Percentiles rank a stretch among this genome's conserved stretches.
Evolutionary conservation across 2,113 vertebrate species (phyloP).

Genomic region (Aramus guarauna): DNA sequence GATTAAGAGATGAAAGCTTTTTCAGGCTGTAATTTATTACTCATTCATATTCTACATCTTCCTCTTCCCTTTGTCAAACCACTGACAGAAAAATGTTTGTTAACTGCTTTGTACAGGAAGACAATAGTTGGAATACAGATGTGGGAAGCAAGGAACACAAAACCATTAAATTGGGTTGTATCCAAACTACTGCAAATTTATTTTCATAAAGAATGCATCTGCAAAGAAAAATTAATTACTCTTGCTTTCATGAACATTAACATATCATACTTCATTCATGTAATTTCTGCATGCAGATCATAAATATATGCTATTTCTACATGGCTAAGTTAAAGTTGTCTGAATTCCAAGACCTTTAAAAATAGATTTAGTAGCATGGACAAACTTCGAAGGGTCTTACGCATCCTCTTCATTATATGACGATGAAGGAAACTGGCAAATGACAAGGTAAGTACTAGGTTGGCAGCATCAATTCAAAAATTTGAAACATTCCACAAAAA

Average conservation of each 20-base stretch:
- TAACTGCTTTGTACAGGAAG: neutral
- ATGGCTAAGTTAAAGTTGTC: neutral
- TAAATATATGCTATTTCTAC: neutral
- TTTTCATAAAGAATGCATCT: neutral
- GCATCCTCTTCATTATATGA: neutral
- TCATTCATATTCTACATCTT: neutral
- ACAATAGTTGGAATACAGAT: neutral
- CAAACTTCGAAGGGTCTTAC: neutral
- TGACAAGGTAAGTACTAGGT: neutral
- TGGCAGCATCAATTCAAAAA: neutral
- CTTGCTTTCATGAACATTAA: neutral
- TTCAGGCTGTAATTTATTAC: neutral
- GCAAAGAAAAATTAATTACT: neutral
- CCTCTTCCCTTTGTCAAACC: neutral
- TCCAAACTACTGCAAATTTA: neutral
- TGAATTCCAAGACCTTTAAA: neutral
- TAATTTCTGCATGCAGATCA: neutral
- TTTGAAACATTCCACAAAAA: neutral
- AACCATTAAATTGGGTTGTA: neutral
- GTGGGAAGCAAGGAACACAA: neutral
- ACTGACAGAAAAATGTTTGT: neutral
- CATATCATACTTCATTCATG: neutral
- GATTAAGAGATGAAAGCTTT: neutral
- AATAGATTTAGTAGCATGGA: neutral
- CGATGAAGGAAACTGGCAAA: neutral